These are phyloP conservation scores for Megaceryle torquata DNA, from an alignment of 2,113 vertebrate genomes.

Conservation along the genomic window DNA sequence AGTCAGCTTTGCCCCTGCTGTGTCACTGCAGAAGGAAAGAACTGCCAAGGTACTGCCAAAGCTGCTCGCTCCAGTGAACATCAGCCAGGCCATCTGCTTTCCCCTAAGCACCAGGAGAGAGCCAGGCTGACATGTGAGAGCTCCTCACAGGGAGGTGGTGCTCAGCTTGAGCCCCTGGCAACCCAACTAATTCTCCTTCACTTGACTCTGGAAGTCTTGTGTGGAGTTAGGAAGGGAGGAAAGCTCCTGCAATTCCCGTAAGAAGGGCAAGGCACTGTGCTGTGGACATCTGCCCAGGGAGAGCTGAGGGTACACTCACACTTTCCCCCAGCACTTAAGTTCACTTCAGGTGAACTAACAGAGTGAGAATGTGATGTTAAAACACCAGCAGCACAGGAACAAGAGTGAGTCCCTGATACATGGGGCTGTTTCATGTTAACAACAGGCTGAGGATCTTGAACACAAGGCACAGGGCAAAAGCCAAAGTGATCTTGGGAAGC, in stretches of 20 bases:
- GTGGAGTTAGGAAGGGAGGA: neutral
- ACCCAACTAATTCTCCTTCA: neutral
- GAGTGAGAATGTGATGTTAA: fast-evolving
- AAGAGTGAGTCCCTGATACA: neutral
- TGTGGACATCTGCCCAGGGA: neutral
- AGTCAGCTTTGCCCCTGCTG: neutral
- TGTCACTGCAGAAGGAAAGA: fast-evolving
- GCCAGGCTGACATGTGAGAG: neutral
- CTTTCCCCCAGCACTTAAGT: fast-evolving
- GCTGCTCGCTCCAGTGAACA: neutral
- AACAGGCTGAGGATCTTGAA: neutral
- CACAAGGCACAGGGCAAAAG: neutral
- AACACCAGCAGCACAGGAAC: neutral
- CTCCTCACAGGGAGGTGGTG: neutral
- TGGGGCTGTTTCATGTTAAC: neutral
- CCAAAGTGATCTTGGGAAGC: neutral
- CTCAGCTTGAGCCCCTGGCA: neutral
- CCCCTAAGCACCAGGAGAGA: neutral
- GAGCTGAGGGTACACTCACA: neutral
- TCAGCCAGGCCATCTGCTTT: neutral
- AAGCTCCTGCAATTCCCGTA: neutral
- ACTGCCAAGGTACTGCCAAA: neutral
- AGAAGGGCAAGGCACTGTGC: neutral
- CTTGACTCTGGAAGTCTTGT: neutral
- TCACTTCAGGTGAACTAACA: neutral